phyloP scores from a whole-genome alignment of 1,140 invertebrate genomes.

The Harlomillsia oculata region DNA sequence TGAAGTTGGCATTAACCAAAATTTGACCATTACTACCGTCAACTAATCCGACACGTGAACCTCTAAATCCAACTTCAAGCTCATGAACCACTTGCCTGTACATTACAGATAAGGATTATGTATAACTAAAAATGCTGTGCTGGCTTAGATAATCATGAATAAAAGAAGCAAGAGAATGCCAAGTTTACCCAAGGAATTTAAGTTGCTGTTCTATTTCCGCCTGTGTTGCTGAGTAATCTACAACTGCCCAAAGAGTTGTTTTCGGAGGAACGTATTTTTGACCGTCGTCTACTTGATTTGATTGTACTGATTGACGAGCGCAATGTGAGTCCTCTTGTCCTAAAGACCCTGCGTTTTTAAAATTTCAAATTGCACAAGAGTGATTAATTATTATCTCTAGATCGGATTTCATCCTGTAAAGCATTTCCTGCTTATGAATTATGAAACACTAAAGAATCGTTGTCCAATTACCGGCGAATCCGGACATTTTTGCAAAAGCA shows the following conservation, averaged over 20 bases:
- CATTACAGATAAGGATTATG: not conserved
- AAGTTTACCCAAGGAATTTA: constrained; percentile 15
- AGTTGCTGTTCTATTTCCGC: constrained; percentile 16
- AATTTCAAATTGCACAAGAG: no score
- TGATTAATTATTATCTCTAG: no score
- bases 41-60: constrained; percentile 28
- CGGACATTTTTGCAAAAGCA: constrained; percentile 4
- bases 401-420: no score
- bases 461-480: constrained; percentile 13
- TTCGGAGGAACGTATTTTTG: constrained; percentile 9
- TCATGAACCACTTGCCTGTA: constrained; percentile 24
- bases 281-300: no score
- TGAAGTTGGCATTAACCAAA: constrained; percentile 22
- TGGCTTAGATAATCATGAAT: not conserved
- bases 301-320: no score
- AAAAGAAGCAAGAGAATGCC: not conserved
- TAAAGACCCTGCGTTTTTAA: no score
- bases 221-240: constrained; percentile 21
- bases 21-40: constrained; percentile 26
- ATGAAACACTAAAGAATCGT: no score
- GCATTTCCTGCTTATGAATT: no score
- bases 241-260: constrained; percentile 28
- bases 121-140: not conserved
- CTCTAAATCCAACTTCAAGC: constrained; percentile 14
- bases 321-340: no score